Conservation (phyloP, 2,113 vertebrate genomes). For the Pipra filicauda region DNA sequence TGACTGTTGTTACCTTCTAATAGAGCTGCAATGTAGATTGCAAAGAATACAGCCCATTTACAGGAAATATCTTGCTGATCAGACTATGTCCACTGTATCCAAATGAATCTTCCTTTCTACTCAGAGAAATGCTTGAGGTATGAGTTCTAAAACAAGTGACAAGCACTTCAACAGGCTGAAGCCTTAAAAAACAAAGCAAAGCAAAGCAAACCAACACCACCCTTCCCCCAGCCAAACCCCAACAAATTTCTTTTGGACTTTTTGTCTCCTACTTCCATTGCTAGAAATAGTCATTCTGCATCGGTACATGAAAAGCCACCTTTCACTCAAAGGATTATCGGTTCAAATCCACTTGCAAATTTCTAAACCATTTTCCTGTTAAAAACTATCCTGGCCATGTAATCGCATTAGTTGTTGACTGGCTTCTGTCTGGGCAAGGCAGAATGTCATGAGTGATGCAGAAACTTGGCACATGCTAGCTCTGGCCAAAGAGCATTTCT, state of each 20-base stretch:
- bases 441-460: constrained; percentile 38
- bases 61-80: neutral
- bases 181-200: neutral
- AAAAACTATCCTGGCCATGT: constrained; percentile 28
- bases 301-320: neutral
- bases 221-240: neutral
- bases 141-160: neutral
- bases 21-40: neutral
- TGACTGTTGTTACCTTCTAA: neutral
- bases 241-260: neutral
- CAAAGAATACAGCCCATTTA: neutral
- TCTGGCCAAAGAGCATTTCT: constrained; percentile 33
- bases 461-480: constrained; percentile 17
- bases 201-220: no score
- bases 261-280: neutral
- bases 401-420: constrained; percentile 42
- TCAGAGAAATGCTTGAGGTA: neutral
- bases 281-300: neutral
- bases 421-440: constrained; percentile 17
- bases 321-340: constrained; percentile 43
- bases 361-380: constrained; percentile 55
- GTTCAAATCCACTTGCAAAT: constrained; percentile 55
- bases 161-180: neutral
- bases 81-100: neutral
- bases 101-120: neutral